Percentiles rank a stretch among this genome's conserved stretches.
These are phyloP conservation scores for Heterocephalus glaber DNA, from an alignment of 2,113 vertebrate genomes.

Conservation along the genomic window DNA sequence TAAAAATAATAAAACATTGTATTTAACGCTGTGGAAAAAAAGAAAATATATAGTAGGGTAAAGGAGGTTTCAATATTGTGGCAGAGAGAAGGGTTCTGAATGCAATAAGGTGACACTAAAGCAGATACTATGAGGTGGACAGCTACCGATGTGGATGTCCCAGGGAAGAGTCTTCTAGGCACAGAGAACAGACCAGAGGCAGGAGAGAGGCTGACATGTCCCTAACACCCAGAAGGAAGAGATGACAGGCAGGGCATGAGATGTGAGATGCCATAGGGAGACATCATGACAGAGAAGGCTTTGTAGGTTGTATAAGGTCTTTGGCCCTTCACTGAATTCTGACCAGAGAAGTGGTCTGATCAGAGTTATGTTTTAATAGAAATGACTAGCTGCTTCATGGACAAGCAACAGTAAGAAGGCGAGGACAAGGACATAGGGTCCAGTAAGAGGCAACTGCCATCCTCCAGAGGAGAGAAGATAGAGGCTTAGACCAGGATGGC, in stretches of 20 bases:
- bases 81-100: neutral
- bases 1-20: slow-evolving; percentile 21
- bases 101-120: neutral
- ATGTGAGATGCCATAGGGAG: neutral
- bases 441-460: rapidly evolving
- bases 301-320: rapidly evolving
- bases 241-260: too few species aligned
- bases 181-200: neutral
- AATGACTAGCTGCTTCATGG: neutral
- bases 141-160: too few species aligned
- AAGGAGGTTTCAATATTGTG: neutral
- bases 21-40: neutral
- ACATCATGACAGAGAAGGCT: neutral
- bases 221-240: neutral
- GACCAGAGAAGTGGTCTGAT: neutral
- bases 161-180: neutral
- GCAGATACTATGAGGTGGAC: neutral
- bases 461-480: neutral
- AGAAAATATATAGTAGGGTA: neutral
- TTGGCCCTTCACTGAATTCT: neutral
- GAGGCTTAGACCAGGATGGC: neutral
- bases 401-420: neutral
- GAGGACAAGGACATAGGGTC: neutral
- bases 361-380: neutral
- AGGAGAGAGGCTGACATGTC: neutral